These are phyloP conservation scores for Zosterops pallidus DNA, from an alignment of 2,113 vertebrate genomes.

Conservation along the genomic window DNA sequence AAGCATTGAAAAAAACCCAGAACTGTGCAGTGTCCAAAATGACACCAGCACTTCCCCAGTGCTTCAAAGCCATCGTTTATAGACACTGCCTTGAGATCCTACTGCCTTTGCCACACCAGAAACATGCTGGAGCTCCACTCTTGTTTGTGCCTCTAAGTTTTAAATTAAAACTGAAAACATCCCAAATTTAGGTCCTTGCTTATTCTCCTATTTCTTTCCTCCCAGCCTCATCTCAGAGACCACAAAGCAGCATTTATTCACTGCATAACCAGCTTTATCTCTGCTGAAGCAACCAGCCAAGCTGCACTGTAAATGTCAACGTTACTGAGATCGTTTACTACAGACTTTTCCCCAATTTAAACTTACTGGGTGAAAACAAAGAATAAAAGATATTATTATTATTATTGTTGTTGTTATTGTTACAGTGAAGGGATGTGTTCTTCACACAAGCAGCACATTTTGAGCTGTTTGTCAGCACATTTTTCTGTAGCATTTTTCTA, in stretches of 20 bases:
- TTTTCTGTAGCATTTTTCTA: background rate
- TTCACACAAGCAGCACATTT: background rate
- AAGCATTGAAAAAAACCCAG: background rate
- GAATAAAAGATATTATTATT: background rate
- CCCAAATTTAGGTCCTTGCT: background rate
- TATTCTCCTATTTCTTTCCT: background rate
- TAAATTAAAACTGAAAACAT: background rate
- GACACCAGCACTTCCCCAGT: background rate
- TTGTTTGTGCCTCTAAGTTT: background rate
- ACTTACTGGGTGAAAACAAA: background rate
- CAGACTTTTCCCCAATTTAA: background rate
- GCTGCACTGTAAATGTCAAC: background rate
- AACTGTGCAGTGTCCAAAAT: background rate
- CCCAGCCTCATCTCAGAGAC: background rate
- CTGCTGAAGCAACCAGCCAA: background rate
- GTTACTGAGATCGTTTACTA: background rate
- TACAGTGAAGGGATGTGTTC: background rate
- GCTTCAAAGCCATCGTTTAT: rapidly evolving
- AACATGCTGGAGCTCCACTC: rapidly evolving
- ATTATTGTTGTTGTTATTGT: background rate
- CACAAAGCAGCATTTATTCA: background rate
- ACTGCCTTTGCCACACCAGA: rapidly evolving
- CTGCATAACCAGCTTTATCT: background rate
- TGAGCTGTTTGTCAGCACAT: background rate
- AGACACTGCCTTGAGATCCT: background rate